phyloP scores from a whole-genome alignment of 1,140 invertebrate genomes.

The Drosophila mauritiana region DNA sequence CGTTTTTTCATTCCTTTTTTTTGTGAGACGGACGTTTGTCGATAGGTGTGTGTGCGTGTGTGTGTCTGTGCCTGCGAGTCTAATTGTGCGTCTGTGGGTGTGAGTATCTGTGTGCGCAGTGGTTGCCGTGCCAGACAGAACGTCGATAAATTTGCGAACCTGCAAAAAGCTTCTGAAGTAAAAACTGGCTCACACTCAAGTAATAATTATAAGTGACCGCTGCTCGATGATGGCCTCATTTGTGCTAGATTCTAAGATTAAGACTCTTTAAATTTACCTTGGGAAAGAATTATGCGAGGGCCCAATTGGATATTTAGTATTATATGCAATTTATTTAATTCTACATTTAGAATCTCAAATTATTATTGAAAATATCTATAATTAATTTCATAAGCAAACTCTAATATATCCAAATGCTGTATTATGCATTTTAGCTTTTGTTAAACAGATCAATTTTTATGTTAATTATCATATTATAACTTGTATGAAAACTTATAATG shows the following conservation, averaged over 20 bases:
- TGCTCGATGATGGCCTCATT: slow-evolving; percentile 3
- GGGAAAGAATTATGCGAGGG: no score
- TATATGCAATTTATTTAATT: background rate
- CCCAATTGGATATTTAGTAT: no score
- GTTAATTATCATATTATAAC: no score
- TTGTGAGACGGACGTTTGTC: slow-evolving; percentile 32
- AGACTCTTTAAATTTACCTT: no score
- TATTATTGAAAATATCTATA: background rate
- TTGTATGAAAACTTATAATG: no score
- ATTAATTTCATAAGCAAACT: no score
- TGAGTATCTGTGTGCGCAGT: slow-evolving; percentile 20
- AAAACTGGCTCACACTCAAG: slow-evolving; percentile 30
- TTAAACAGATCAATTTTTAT: no score
- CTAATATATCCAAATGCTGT: no score
- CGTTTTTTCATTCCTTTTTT: slow-evolving; percentile 29
- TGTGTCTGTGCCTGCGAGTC: slow-evolving; percentile 19
- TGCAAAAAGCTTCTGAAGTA: slow-evolving; percentile 53
- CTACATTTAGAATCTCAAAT: background rate
- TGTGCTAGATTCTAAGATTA: background rate
- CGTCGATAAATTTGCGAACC: slow-evolving; percentile 65
- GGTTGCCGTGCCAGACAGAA: slow-evolving; percentile 68
- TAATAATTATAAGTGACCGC: slow-evolving; percentile 32
- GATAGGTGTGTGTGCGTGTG: slow-evolving; percentile 20
- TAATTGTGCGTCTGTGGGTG: slow-evolving; percentile 2
- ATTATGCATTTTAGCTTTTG: no score